Percentiles rank a stretch among this genome's conserved stretches.
phyloP scores from a whole-genome alignment of 1,140 invertebrate genomes.

The Heliconius eleuchia region DNA sequence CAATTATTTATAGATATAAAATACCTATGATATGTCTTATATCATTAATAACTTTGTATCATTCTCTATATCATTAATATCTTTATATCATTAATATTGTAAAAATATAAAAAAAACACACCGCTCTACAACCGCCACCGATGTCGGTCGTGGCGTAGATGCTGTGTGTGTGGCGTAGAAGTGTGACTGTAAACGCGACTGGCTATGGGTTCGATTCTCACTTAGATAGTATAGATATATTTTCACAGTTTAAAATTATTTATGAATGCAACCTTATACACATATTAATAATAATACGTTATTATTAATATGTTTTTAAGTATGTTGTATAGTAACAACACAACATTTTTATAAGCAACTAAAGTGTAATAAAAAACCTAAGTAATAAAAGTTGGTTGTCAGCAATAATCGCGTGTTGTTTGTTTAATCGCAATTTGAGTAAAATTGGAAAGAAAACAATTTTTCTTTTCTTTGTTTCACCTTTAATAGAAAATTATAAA shows the following conservation, averaged over 20 bases:
- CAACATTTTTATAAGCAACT: not conserved
- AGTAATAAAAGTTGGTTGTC: constrained; percentile 20
- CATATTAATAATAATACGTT: not conserved
- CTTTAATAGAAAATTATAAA: not conserved
- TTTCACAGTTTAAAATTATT: too few species aligned
- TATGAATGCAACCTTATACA: too few species aligned
- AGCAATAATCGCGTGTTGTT: constrained; percentile 21
- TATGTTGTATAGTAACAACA: not conserved
- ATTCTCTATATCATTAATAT: too few species aligned
- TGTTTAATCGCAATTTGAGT: not conserved
- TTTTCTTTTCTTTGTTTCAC: not conserved
- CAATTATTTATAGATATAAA: constrained; percentile 26
- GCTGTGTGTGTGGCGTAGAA: too few species aligned
- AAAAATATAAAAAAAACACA: too few species aligned
- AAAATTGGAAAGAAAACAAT: not conserved
- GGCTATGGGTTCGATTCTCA: too few species aligned
- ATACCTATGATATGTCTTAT: not conserved
- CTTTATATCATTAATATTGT: too few species aligned
- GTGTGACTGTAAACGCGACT: too few species aligned
- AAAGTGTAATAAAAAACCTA: not conserved
- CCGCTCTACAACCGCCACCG: too few species aligned
- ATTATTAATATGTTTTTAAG: not conserved
- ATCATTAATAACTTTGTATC: not conserved
- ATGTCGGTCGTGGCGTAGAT: too few species aligned
- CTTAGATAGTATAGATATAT: too few species aligned